Conservation (phyloP, 2,797 vertebrate genomes). For the Ficedula albicollis region DNA sequence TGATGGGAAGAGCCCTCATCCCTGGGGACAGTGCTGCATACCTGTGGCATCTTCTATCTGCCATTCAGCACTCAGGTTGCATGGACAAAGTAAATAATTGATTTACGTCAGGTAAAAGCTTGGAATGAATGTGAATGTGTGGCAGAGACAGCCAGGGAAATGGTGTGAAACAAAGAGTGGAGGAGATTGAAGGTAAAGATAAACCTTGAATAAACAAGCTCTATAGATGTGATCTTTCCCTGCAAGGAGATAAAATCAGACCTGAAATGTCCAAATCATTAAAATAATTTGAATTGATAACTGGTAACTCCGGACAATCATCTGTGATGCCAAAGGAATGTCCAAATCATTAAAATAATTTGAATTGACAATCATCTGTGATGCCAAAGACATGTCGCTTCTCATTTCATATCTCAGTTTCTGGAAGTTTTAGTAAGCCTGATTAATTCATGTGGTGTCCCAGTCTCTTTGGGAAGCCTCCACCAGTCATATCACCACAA, state of each 20-base stretch:
- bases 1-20: not conserved
- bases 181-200: not conserved
- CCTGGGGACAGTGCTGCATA: not conserved
- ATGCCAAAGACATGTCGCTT: not conserved
- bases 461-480: not conserved
- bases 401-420: not conserved
- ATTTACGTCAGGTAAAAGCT: not conserved
- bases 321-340: not conserved
- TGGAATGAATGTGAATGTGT: accelerated
- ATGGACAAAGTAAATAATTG: not conserved
- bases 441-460: not conserved
- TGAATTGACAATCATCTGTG: not conserved
- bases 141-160: not conserved
- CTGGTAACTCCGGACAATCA: not conserved
- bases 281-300: not conserved
- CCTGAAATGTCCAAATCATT: not conserved
- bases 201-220: not conserved
- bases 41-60: not conserved
- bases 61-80: not conserved
- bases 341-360: not conserved
- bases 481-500: not conserved
- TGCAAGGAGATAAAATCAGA: not conserved
- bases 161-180: not conserved
- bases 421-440: not conserved
- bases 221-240: not conserved